Conservation (phyloP, 2,888 invertebrate genomes). For the Apotomis turbidana region DNA sequence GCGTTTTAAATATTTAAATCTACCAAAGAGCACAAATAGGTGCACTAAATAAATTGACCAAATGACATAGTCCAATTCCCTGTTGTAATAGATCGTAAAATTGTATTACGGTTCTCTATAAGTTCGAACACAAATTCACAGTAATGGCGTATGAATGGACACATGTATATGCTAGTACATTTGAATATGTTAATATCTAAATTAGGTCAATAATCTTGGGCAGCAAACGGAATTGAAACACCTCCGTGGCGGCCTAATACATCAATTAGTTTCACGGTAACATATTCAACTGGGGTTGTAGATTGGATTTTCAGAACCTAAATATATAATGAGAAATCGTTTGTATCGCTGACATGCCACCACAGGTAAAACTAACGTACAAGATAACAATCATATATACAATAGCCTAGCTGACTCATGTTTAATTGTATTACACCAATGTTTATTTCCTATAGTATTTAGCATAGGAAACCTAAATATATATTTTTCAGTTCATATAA, state of each 20-base stretch:
- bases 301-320: background rate
- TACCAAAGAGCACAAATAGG: background rate
- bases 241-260: background rate
- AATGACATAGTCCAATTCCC: conserved; percentile 65
- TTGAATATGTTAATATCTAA: conserved; percentile 37
- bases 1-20: background rate
- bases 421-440: no score
- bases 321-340: background rate
- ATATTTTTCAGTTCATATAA: no score
- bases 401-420: no score
- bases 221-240: conserved; percentile 18
- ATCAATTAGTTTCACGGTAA: conserved; percentile 10
- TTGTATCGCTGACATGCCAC: background rate
- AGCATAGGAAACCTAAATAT: no score
- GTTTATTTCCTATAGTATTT: no score
- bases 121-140: conserved; percentile 46
- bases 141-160: conserved; percentile 39
- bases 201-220: conserved; percentile 34
- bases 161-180: conserved; percentile 31
- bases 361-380: background rate
- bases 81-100: conserved; percentile 66
- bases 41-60: conserved; percentile 2
- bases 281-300: background rate
- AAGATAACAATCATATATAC: no score
- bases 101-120: conserved; percentile 57